phyloP scores from a whole-genome alignment of 2,113 vertebrate genomes.

The Hucho hucho region DNA sequence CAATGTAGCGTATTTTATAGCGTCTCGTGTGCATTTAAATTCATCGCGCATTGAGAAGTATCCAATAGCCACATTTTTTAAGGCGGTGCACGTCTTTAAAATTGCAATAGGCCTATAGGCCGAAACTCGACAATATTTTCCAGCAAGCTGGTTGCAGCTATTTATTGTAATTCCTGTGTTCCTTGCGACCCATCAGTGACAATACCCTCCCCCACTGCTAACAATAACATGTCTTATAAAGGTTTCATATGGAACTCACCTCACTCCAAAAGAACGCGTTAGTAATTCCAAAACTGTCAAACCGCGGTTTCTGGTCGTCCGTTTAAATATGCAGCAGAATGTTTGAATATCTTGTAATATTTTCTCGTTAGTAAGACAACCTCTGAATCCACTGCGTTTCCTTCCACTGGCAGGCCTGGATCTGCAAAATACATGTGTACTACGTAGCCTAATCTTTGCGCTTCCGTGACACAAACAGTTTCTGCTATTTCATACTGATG shows the following conservation, averaged over 20 bases:
- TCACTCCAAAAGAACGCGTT: conserved; percentile 27
- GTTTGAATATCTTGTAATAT: conserved; percentile 19
- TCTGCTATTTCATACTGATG: conserved; percentile 70
- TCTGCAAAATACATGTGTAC: conserved; percentile 53
- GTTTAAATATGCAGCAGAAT: conserved; percentile 43
- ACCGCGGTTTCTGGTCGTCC: conserved; percentile 49
- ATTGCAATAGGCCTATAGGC: conserved; percentile 53
- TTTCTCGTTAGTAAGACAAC: conserved; percentile 42
- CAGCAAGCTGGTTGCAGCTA: conserved; percentile 31
- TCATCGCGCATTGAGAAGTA: neutral
- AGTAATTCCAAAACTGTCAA: conserved; percentile 57
- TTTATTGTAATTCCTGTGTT: conserved; percentile 22
- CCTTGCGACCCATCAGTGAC: conserved; percentile 19
- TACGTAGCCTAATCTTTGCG: conserved; percentile 59
- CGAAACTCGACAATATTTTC: conserved; percentile 37
- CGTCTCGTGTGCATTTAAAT: neutral
- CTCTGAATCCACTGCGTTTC: conserved; percentile 42
- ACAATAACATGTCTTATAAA: conserved; percentile 43
- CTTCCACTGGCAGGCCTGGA: conserved; percentile 61
- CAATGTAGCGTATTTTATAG: neutral
- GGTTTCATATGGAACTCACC: conserved; percentile 56
- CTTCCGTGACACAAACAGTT: conserved; percentile 66
- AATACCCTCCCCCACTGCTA: conserved; percentile 27
- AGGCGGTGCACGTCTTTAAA: neutral
- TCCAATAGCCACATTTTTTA: neutral